Base-by-base conservation (phyloP, 2,888 invertebrate species). In the Poecilus cupreus region DNA sequence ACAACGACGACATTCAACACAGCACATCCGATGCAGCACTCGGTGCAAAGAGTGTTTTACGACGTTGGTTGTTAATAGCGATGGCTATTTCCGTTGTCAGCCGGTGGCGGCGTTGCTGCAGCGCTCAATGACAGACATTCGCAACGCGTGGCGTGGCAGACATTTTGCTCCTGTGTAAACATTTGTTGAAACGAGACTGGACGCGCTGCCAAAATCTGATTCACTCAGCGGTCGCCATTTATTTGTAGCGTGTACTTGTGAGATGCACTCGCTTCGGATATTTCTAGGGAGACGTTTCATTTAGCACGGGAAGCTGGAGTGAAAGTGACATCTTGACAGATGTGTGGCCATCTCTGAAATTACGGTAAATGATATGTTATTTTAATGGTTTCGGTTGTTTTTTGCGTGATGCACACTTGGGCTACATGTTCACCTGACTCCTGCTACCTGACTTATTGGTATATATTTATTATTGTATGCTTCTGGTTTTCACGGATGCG, bases 301-400 rank as follows among this genome's bases (percentile, higher is more conserved):
- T 79, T 79, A 79, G 79, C 70, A 79, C 70, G 26, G 79, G 43
- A 49, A 79, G 68, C 68, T 79, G 32, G 26, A 79, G 70, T 70
- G 70, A 68, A 79, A 49, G 79, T 79, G 79, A 70, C 79, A 79
- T 68, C 68, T 79, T 80, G 80, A 80, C 80, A 80, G 80, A 80
- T 80, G 80, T 64, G 60, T 37, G 43, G 57, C 80, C 72, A 80
- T 80, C 80, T 80, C 26, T 51, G 43, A 80, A 80, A 80, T 80
- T 72, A 80, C 80, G 13, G 43, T 72, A 80, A 80, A 80, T 80
- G 80, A 80, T 80, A 80, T 80, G 80, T 80, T 80, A 80, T 80
- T 80, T 72, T 72, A 80, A 80, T 68, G 37, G 64, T 10, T 13
- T 1, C 32, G 10, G 5, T 68, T 68, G 64, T 68, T 37, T 68